A percentile compares a stretch with the other conserved stretches of the same genome.
phyloP scores from a whole-genome alignment of 92 coral and sea anemone species.

The Bergia sp. region DNA sequence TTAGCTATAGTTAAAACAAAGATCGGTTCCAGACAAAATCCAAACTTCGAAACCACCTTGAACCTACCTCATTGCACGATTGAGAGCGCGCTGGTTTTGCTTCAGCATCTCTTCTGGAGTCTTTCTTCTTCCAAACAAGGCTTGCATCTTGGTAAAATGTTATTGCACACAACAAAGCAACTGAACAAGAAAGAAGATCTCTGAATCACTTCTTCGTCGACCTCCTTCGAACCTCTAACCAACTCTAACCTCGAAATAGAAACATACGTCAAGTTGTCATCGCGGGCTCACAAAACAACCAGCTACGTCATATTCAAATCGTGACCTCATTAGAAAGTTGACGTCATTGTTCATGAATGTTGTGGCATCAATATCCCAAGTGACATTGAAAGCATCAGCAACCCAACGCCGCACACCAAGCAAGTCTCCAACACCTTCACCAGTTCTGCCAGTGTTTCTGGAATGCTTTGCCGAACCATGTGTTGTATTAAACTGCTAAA shows the following conservation, averaged over 20 bases:
- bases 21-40: neutral
- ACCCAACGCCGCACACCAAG: too few relatives aligned
- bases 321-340: conserved; percentile 7
- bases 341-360: conserved; percentile 9
- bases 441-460: too few relatives aligned
- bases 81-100: conserved; percentile 92
- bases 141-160: conserved; percentile 65
- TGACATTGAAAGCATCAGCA: too few relatives aligned
- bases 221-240: neutral
- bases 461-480: too few relatives aligned
- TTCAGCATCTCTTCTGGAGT: conserved; percentile 97
- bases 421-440: too few relatives aligned
- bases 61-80: conserved; percentile 90
- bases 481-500: too few relatives aligned
- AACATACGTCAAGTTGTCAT: conserved; percentile 62
- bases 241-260: conserved; percentile 54
- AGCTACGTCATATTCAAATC: neutral
- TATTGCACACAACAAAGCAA: neutral
- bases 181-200: neutral
- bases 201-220: neutral
- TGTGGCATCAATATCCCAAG: too few relatives aligned
- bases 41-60: neutral
- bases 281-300: conserved; percentile 69
- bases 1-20: neutral
- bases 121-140: conserved; percentile 91